phyloP scores from a whole-genome alignment of 2,888 invertebrate species.

The Acanthopleura granulata region DNA sequence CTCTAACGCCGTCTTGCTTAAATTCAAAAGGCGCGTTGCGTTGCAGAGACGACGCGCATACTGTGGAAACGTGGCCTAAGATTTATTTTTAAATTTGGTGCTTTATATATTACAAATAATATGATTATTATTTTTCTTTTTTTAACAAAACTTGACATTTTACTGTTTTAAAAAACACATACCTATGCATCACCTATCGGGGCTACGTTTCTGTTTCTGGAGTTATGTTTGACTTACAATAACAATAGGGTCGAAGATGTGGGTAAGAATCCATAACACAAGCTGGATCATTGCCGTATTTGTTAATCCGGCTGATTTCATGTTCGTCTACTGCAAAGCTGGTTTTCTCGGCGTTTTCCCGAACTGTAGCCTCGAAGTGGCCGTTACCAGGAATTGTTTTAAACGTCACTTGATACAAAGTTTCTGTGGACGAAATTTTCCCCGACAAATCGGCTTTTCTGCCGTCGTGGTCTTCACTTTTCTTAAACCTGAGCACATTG shows the following conservation, averaged over 20 bases:
- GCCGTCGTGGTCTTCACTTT: conserved; percentile 85
- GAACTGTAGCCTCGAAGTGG: conserved; percentile 86
- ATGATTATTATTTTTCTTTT: no score
- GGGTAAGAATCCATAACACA: conserved; percentile 78
- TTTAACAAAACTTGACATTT: no score
- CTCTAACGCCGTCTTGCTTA: no score
- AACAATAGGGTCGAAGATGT: conserved; percentile 86
- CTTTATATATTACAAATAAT: no score
- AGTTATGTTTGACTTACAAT: conserved; percentile 73
- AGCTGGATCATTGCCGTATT: conserved; percentile 84
- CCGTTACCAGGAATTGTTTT: conserved; percentile 81
- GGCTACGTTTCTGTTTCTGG: no score
- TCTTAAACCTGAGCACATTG: conserved; percentile 79
- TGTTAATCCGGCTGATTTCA: conserved; percentile 84
- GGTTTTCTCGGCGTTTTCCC: conserved; percentile 75
- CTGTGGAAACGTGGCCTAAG: no score
- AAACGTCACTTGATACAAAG: conserved; percentile 86
- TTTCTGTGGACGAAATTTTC: conserved; percentile 74
- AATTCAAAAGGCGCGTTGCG: no score
- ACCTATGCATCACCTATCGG: no score
- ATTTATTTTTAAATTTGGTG: no score
- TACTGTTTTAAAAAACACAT: no score
- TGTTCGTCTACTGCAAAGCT: conserved; percentile 77
- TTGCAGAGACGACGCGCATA: no score
- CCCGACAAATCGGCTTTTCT: conserved; percentile 79